Conservation (phyloP, 1,140 invertebrate species). For the Anagrus nilaparvatae region DNA sequence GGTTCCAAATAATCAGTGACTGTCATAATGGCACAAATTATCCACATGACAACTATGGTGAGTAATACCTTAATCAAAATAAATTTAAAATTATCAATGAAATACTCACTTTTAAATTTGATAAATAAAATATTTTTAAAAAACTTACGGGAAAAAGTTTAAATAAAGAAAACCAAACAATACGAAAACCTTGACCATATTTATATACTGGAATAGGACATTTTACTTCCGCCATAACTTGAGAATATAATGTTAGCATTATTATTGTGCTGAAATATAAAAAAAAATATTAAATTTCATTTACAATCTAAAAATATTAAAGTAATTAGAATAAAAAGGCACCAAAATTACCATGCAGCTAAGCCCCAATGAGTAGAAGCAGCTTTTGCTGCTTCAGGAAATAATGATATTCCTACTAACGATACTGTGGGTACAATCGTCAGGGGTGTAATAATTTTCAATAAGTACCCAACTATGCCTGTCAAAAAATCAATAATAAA, state of each 20-base stretch:
- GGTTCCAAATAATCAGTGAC: conserved; percentile 51
- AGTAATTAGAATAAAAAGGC: conserved; percentile 11
- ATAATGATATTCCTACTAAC: conserved; percentile 67
- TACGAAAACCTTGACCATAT: conserved; percentile 46
- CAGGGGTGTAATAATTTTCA: conserved; percentile 67
- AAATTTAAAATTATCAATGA: background rate
- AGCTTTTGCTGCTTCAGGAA: conserved; percentile 63
- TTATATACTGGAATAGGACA: conserved; percentile 54
- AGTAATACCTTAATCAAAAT: conserved; percentile 57
- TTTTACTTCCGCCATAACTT: conserved; percentile 61
- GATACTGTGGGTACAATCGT: conserved; percentile 74
- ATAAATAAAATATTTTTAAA: background rate
- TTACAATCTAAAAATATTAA: background rate
- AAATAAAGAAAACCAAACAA: conserved; percentile 62
- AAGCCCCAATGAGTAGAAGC: conserved; percentile 75
- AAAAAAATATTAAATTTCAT: conserved; percentile 11
- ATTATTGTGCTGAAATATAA: conserved; percentile 66
- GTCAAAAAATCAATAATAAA: conserved; percentile 27
- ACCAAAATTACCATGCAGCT: conserved; percentile 52
- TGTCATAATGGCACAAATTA: conserved; percentile 65
- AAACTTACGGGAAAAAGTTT: conserved; percentile 69
- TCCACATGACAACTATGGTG: conserved; percentile 73
- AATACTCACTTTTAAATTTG: background rate
- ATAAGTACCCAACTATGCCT: conserved; percentile 61
- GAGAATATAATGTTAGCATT: conserved; percentile 72